These are phyloP conservation scores for Dicycla oo DNA, from an alignment of 2,888 invertebrate genomes.

Conservation along the genomic window DNA sequence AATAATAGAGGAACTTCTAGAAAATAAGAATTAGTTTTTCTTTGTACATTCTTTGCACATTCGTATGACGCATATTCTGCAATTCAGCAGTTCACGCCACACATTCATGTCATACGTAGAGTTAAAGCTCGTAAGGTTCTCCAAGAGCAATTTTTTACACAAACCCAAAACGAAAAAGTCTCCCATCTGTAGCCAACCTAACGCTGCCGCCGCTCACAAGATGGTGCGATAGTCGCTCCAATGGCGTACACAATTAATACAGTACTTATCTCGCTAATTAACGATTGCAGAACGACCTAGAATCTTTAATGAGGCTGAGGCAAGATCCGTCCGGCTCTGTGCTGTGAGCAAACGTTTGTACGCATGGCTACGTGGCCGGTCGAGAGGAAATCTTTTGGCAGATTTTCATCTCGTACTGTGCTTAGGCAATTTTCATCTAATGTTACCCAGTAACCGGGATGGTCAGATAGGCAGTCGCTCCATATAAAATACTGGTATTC, in stretches of 20 bases:
- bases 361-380: slow-evolving; percentile 55
- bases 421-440: background rate
- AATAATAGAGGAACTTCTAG: background rate
- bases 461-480: too few species aligned
- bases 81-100: too few species aligned
- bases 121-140: background rate
- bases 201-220: slow-evolving; percentile 67
- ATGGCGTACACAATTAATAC: slow-evolving; percentile 89
- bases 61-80: too few species aligned
- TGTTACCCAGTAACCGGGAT: too few species aligned
- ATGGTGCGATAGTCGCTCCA: slow-evolving; percentile 84
- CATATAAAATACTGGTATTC: too few species aligned
- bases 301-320: slow-evolving; percentile 89
- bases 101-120: too few species aligned
- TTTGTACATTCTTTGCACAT: too few species aligned
- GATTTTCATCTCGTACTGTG: slow-evolving; percentile 33
- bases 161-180: slow-evolving; percentile 18
- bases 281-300: slow-evolving; percentile 89
- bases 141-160: background rate
- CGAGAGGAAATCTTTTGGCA: slow-evolving; percentile 42
- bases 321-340: slow-evolving; percentile 83
- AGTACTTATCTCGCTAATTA: slow-evolving; percentile 89
- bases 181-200: slow-evolving; percentile 43
- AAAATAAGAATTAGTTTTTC: background rate
- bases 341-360: slow-evolving; percentile 59